phyloP scores from a whole-genome alignment of 2,888 invertebrate genomes.

The Peribatodes rhomboidaria region DNA sequence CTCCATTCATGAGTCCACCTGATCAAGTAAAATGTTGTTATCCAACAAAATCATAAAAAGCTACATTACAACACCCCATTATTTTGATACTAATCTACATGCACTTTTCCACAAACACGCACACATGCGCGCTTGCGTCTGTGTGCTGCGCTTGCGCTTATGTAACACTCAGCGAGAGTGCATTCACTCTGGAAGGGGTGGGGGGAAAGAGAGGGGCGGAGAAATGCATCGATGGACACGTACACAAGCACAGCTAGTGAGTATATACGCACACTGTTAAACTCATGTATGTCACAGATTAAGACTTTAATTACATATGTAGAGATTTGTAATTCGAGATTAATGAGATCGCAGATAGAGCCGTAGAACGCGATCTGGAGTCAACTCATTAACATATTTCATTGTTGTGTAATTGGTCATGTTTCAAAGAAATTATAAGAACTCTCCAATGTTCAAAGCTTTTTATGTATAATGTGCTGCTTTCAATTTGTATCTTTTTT shows the following conservation, averaged over 20 bases:
- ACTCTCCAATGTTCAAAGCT: neutral
- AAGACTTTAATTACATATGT: conserved; percentile 51
- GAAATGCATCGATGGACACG: conserved; percentile 73
- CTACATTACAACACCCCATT: conserved; percentile 40
- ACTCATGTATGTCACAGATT: conserved; percentile 50
- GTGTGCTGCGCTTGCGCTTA: conserved; percentile 67
- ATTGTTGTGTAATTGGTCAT: conserved; percentile 18
- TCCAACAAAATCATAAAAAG: conserved; percentile 43
- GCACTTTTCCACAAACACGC: conserved; percentile 57
- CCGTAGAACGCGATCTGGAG: conserved; percentile 16
- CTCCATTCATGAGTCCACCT: conserved; percentile 37
- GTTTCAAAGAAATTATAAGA: neutral
- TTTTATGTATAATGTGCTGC: neutral
- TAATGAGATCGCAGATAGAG: conserved; percentile 33
- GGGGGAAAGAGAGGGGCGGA: conserved; percentile 49
- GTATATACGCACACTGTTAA: conserved; percentile 10
- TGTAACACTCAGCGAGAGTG: conserved; percentile 80
- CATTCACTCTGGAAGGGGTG: conserved; percentile 72
- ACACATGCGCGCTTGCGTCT: conserved; percentile 32
- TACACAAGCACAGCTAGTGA: conserved; percentile 46
- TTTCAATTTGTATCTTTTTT: neutral
- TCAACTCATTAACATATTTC: conserved; percentile 32
- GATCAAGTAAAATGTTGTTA: conserved; percentile 35
- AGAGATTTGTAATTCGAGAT: conserved; percentile 51
- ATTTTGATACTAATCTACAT: conserved; percentile 55